Percentiles rank a stretch among this genome's conserved stretches.
phyloP scores from a whole-genome alignment of 1,140 invertebrate genomes.

The Latrodectus geometricus region DNA sequence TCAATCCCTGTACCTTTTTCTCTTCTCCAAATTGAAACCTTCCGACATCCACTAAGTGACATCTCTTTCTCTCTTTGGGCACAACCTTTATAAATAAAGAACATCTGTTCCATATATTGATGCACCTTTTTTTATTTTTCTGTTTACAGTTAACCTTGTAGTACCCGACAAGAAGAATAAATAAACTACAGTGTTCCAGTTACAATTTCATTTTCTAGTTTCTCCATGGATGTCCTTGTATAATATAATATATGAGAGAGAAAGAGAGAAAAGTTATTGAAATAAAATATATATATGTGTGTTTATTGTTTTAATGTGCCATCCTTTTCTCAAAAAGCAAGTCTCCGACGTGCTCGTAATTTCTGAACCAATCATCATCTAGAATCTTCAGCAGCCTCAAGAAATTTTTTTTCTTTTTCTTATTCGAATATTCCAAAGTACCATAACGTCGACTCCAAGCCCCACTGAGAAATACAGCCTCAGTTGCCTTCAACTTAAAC shows the following conservation, averaged over 20 bases:
- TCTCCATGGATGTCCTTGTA: constrained; percentile 53
- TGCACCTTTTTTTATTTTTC: constrained; percentile 11
- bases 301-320: too few species aligned
- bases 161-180: constrained; percentile 30
- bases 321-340: too few species aligned
- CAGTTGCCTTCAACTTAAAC: constrained; percentile 25
- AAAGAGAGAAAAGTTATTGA: constrained; percentile 11
- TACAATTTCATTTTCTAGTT: constrained; percentile 58
- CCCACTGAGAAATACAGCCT: too few species aligned
- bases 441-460: too few species aligned
- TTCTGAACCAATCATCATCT: too few species aligned
- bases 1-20: constrained; percentile 1
- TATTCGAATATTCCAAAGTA: background rate
- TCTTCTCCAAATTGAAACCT: background rate
- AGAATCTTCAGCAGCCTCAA: background rate
- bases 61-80: constrained; percentile 13
- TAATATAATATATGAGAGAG: constrained; percentile 23
- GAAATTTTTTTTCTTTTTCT: background rate
- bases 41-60: background rate
- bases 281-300: too few species aligned
- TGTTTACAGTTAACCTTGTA: constrained; percentile 47
- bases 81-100: constrained; percentile 19
- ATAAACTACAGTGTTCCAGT: constrained; percentile 19
- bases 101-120: background rate
- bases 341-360: too few species aligned